Evolutionary conservation across 1,140 invertebrate genomes (phyloP).

Genomic region (Druon quercuslanigerum): DNA sequence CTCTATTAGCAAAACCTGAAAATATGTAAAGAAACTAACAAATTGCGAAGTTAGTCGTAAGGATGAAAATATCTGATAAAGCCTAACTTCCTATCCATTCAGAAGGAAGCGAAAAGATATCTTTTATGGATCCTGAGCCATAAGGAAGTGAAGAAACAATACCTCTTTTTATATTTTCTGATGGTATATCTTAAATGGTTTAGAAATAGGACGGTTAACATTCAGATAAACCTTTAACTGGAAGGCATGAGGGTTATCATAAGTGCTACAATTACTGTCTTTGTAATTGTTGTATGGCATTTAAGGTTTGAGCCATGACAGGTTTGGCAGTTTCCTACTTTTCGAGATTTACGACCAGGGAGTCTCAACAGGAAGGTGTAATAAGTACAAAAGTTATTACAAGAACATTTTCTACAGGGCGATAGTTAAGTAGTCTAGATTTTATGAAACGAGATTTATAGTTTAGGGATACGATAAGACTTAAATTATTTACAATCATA

Average conservation of each 20-base stretch:
- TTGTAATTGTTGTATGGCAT: neutral
- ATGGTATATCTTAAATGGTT: neutral
- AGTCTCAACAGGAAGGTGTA: neutral
- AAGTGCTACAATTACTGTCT: too few species aligned
- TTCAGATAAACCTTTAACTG: too few species aligned
- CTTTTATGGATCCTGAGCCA: neutral
- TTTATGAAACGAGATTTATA: neutral
- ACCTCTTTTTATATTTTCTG: neutral
- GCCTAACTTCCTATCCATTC: neutral
- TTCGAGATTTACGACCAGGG: neutral
- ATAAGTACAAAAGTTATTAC: neutral
- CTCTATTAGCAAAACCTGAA: too few species aligned
- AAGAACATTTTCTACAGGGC: neutral
- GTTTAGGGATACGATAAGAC: neutral
- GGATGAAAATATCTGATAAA: too few species aligned
- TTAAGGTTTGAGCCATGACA: neutral
- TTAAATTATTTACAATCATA: neutral
- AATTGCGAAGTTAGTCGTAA: too few species aligned
- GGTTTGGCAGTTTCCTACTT: neutral
- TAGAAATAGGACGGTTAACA: neutral
- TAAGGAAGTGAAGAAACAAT: slow-evolving; percentile 3
- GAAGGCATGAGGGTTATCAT: too few species aligned
- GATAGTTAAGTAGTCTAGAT: neutral
- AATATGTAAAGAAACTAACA: too few species aligned
- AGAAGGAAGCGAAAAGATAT: slow-evolving; percentile 21